Percentiles rank a stretch among this genome's conserved stretches.
Evolutionary conservation across 2,797 vertebrate genomes (phyloP).

Genomic region (Thamnophis elegans): DNA sequence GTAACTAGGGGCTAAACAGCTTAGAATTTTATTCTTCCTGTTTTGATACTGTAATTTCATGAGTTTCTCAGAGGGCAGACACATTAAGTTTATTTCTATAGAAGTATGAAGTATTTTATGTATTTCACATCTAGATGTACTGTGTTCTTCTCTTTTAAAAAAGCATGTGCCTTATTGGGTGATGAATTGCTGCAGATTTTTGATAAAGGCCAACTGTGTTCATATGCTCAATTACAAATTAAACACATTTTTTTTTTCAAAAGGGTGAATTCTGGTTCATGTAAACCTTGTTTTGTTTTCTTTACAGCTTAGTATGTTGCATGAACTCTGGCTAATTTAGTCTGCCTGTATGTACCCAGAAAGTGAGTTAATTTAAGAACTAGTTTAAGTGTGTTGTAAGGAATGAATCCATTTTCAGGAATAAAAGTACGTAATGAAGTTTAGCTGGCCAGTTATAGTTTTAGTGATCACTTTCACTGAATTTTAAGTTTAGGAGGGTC

Average conservation of each 20-base stretch:
- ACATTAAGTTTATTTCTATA: neutral
- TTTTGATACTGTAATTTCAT: neutral
- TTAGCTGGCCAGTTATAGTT: neutral
- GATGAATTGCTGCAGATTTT: neutral
- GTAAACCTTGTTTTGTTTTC: neutral
- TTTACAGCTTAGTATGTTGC: neutral
- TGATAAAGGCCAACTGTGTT: neutral
- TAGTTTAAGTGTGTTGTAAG: neutral
- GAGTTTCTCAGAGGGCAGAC: too few relatives aligned
- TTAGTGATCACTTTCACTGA: neutral
- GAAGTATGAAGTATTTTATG: neutral
- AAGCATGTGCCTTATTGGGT: neutral
- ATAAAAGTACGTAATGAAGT: neutral
- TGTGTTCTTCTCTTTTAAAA: neutral
- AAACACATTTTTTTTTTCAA: neutral
- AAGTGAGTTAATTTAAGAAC: neutral
- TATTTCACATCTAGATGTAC: neutral
- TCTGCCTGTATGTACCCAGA: neutral
- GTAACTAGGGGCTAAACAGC: neutral
- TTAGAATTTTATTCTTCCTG: neutral
- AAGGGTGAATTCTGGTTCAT: neutral
- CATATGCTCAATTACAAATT: neutral
- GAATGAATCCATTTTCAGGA: neutral
- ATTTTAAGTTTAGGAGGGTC: neutral
- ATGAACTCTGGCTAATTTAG: neutral